A percentile compares a stretch with the other conserved stretches of the same genome.
phyloP scores from a whole-genome alignment of 2,113 vertebrate species.

The Lepidothrix coronata region DNA sequence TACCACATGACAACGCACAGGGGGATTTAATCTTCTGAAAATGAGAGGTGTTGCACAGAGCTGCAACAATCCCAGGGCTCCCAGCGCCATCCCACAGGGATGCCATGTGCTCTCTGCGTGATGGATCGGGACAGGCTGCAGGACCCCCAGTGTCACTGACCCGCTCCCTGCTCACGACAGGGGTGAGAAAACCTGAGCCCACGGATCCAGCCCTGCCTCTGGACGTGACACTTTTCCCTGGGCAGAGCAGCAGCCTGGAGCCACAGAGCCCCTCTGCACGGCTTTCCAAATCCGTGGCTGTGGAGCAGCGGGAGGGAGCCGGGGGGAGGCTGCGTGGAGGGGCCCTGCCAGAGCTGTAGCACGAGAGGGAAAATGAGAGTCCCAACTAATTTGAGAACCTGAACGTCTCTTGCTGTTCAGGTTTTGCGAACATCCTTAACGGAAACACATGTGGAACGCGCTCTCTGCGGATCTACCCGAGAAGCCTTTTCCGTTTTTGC shows the following conservation, averaged over 20 bases:
- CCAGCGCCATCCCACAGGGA: not conserved
- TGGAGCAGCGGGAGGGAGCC: not conserved
- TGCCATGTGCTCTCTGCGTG: not conserved
- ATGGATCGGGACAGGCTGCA: fast-evolving
- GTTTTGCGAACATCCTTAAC: conserved; percentile 57
- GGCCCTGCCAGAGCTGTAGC: not conserved
- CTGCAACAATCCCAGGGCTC: not conserved
- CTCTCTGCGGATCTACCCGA: conserved; percentile 55
- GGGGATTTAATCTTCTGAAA: not conserved
- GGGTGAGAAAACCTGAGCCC: not conserved
- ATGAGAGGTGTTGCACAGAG: fast-evolving
- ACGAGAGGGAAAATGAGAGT: not conserved
- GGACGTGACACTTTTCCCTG: not conserved
- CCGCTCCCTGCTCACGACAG: not conserved
- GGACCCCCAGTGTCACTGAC: not conserved
- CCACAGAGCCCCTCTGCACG: fast-evolving
- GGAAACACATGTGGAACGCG: conserved; percentile 60
- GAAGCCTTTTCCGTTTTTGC: conserved; percentile 64
- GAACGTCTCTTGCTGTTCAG: conserved; percentile 37
- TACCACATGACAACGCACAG: fast-evolving
- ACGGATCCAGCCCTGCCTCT: not conserved
- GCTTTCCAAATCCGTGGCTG: not conserved
- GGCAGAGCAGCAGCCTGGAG: not conserved
- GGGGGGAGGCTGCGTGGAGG: not conserved
- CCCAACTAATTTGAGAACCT: conserved; percentile 50